Evolutionary conservation across 2,113 vertebrate species (phyloP), one percentile per base, ranked within the genome.

Genomic region (Oreochromis spilurus): DNA sequence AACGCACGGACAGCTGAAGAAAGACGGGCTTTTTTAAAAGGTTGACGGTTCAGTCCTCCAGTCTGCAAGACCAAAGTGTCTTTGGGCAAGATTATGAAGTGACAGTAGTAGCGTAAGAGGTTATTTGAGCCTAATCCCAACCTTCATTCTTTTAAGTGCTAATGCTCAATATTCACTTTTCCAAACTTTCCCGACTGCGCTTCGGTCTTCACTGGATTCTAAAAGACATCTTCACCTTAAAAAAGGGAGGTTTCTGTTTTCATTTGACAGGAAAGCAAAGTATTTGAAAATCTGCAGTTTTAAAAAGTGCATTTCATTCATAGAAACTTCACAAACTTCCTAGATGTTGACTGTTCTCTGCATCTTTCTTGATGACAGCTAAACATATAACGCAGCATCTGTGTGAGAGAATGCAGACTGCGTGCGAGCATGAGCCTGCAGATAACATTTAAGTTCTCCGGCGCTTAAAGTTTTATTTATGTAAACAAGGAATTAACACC

Each of bases 41-140:
- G 38, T 1, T 43, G 38, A 9, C 4, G 14, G 1, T 72, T 72
- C 38, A 26, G 3, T 72, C 8, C 21, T 43, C 21, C 34, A 38
- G 17, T 38, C 60, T 21, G 34, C 60, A n/a, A n/a, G 4, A 12
- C 34, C 17, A n/a, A 60, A 26, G n/a, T 24, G 65, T 70, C 65
- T 70, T 16, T 70, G 65, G 19, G 12, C 34, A 43, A 4, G n/a
- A 70, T 16, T 43, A 21, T 43, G 38, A 4, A 43, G 36, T 26
- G 38, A 45, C 7, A 0, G 38, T 2, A 0, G 38, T 8, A 67
- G 6, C 2, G 1, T 38, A 2, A 70, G n/a, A 24, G n/a, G 0
- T 21, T 6, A 43, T 40, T 40, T 24, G 65, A 16, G 29, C 29
- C 14, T 60, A 17, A 34, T 17, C 57, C 14, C 8, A 60, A 0